Percentiles rank a stretch among this genome's conserved stretches.
These are phyloP conservation scores for Drosophila rubida DNA, from an alignment of 2,888 invertebrate genomes.

Conservation along the genomic window DNA sequence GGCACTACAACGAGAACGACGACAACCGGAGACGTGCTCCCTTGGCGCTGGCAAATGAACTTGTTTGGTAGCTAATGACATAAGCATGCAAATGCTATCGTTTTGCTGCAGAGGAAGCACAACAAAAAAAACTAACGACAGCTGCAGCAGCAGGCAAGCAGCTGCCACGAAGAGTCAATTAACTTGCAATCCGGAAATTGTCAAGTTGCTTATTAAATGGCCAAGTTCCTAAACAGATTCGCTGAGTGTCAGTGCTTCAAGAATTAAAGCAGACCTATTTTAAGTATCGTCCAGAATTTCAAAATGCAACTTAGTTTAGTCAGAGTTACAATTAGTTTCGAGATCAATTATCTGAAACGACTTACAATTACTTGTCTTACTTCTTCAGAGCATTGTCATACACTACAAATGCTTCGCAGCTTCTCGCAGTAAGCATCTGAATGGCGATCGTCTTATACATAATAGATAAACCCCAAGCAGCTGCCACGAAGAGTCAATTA, in stretches of 20 bases:
- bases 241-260: no score
- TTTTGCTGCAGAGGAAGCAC: slow-evolving; percentile 19
- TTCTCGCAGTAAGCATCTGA: background rate
- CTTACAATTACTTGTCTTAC: no score
- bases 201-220: slow-evolving; percentile 12
- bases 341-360: background rate
- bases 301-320: no score
- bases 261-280: no score
- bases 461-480: background rate
- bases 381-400: background rate
- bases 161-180: slow-evolving; percentile 45
- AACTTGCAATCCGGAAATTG: slow-evolving; percentile 52
- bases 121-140: background rate
- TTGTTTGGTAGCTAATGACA: slow-evolving; percentile 76
- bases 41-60: slow-evolving; percentile 65
- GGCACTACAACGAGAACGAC: slow-evolving; percentile 25
- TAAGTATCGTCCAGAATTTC: no score
- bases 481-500: slow-evolving; percentile 50
- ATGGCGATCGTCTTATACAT: slow-evolving; percentile 11
- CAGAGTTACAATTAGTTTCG: no score
- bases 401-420: background rate
- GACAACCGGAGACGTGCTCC: slow-evolving; percentile 48
- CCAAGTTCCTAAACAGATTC: slow-evolving; percentile 7
- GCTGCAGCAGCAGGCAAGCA: background rate
- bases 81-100: slow-evolving; percentile 64